A percentile compares a stretch with the other conserved stretches of the same genome.
Conservation (phyloP, 2,113 vertebrate genomes). For the Anhinga rufa region DNA sequence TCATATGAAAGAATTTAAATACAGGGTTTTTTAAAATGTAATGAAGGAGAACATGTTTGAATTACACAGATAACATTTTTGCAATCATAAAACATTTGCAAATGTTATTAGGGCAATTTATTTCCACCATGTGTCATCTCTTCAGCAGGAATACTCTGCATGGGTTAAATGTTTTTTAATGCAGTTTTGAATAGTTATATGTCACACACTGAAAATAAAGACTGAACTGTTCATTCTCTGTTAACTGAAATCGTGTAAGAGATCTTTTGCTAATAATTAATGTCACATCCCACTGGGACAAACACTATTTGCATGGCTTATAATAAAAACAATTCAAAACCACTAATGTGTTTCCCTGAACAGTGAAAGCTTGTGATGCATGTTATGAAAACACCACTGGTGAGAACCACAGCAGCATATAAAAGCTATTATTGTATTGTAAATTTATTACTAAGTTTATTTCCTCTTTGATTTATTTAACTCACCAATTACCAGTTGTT, state of each 20-base stretch:
- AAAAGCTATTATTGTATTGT: slow-evolving; percentile 30
- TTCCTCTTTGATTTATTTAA: slow-evolving; percentile 41
- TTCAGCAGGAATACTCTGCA: slow-evolving; percentile 34
- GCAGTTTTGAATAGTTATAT: slow-evolving; percentile 1
- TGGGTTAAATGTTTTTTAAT: slow-evolving; percentile 46
- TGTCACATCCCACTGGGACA: slow-evolving; percentile 27
- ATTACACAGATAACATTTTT: background rate
- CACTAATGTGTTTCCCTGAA: slow-evolving; percentile 26
- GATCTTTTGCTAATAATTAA: slow-evolving; percentile 65
- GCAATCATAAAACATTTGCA: background rate
- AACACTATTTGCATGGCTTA: slow-evolving; percentile 5
- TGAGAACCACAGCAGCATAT: slow-evolving; percentile 23
- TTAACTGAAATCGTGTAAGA: slow-evolving; percentile 39
- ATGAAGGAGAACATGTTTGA: background rate
- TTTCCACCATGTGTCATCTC: background rate
- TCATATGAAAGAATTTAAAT: background rate
- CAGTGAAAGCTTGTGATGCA: slow-evolving; percentile 20
- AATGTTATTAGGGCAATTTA: slow-evolving; percentile 1
- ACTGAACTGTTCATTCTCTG: slow-evolving; percentile 11
- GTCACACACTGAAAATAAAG: slow-evolving; percentile 18
- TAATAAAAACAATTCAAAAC: slow-evolving; percentile 35
- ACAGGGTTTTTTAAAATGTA: background rate
- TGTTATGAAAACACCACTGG: slow-evolving; percentile 37
- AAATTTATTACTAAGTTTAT: slow-evolving; percentile 33
- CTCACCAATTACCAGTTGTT: background rate